phyloP scores from a whole-genome alignment of 2,797 vertebrate species.

The Hephaestus fuliginosus region DNA sequence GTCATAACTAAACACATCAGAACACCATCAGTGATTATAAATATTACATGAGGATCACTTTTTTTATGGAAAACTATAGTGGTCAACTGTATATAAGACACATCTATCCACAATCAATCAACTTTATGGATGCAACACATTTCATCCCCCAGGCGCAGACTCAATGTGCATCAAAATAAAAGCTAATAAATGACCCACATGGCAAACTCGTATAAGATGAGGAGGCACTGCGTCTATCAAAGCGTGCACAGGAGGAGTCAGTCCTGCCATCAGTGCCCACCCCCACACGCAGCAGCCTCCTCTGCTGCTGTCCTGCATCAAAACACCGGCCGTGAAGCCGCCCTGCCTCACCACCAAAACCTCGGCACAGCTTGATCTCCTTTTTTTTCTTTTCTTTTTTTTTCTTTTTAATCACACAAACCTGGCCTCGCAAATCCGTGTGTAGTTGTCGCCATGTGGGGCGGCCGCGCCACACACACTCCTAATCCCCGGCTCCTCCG shows the following conservation, averaged over 20 bases:
- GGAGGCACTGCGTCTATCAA: no score
- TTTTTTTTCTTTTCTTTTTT: no score
- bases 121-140: no score
- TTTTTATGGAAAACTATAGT: neutral
- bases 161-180: no score
- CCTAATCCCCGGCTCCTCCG: constrained; percentile 83
- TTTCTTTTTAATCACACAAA: constrained; percentile 51
- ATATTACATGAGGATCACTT: neutral
- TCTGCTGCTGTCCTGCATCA: constrained; percentile 21
- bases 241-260: no score
- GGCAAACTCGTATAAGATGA: no score
- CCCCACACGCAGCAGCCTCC: constrained; percentile 14
- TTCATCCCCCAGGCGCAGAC: no score
- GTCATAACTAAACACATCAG: neutral
- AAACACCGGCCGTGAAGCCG: constrained; percentile 9
- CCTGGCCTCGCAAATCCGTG: constrained; percentile 61
- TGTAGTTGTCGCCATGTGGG: constrained; percentile 46
- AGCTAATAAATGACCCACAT: no score
- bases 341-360: constrained; percentile 14
- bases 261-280: neutral
- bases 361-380: neutral
- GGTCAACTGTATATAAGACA: neutral
- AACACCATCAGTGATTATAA: neutral
- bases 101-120: neutral
- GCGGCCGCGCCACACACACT: constrained; percentile 57